Conservation (phyloP, 2,888 invertebrate genomes). For the Pammene fasciana region DNA sequence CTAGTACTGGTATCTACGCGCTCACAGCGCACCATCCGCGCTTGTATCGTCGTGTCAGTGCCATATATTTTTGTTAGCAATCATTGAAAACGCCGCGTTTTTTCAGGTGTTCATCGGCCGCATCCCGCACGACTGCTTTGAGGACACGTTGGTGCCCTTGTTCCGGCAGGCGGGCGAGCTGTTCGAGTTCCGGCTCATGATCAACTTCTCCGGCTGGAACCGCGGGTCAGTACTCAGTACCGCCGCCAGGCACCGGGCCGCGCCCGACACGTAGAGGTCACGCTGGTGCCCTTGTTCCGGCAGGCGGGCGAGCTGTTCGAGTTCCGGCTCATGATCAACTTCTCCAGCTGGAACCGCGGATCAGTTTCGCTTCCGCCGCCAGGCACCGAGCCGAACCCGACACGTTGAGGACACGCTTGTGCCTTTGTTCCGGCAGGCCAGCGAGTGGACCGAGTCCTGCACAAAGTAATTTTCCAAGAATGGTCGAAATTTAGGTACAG, state of each 20-base stretch:
- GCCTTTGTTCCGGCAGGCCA: too few species aligned
- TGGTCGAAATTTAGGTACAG: too few species aligned
- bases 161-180: constrained; percentile 84
- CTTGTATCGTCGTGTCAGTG: too few species aligned
- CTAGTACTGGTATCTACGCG: too few species aligned
- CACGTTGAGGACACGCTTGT: too few species aligned
- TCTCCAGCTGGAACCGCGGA: constrained; percentile 88
- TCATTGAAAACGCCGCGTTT: too few species aligned
- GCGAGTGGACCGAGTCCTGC: too few species aligned
- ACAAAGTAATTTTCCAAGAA: too few species aligned
- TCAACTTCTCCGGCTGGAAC: constrained; percentile 88
- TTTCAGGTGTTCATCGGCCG: constrained; percentile 84
- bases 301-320: constrained; percentile 87
- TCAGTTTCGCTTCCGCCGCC: constrained; percentile 51
- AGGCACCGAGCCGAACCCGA: too few species aligned
- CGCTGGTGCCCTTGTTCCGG: constrained; percentile 83
- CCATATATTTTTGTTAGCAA: too few species aligned
- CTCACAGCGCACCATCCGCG: too few species aligned
- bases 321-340: constrained; percentile 90
- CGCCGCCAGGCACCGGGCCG: constrained; percentile 81
- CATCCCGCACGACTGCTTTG: constrained; percentile 86
- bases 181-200: constrained; percentile 90
- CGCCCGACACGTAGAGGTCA: constrained; percentile 86
- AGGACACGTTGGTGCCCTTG: constrained; percentile 85
- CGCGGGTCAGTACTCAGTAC: constrained; percentile 86